Evolutionary conservation across 2,113 vertebrate genomes (phyloP).

Genomic region (Erythrolamprus reginae): DNA sequence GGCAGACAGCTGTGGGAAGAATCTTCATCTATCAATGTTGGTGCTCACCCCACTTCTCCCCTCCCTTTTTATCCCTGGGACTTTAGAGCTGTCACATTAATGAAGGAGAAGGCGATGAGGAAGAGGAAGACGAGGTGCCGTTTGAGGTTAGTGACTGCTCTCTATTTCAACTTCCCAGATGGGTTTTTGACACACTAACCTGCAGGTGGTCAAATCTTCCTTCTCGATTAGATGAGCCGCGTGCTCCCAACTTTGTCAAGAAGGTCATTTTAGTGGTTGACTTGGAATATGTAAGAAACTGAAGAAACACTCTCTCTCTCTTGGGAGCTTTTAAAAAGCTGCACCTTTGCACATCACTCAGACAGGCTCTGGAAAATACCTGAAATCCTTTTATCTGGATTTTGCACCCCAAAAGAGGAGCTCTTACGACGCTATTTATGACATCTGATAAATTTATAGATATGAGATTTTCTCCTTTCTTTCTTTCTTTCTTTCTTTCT

Average conservation of each 20-base stretch:
- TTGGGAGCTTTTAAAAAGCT: neutral
- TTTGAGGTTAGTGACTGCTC: conserved; percentile 79
- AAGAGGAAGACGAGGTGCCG: conserved; percentile 73
- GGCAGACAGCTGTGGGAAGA: neutral
- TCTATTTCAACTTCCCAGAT: neutral
- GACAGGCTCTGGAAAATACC: neutral
- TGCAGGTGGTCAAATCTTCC: neutral
- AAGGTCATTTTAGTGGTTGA: neutral
- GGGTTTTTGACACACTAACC: neutral
- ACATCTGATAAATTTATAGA: too few relatives aligned
- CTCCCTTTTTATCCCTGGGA: neutral
- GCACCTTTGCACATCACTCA: too few relatives aligned
- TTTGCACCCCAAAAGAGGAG: neutral
- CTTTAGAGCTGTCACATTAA: conserved; percentile 87
- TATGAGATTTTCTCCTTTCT: too few relatives aligned
- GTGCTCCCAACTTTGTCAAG: neutral
- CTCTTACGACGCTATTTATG: too few relatives aligned
- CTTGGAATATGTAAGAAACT: too few relatives aligned
- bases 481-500: too few relatives aligned
- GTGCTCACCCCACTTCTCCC: too few relatives aligned
- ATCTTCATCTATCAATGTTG: too few relatives aligned
- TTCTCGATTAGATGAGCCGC: neutral
- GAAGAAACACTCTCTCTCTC: neutral
- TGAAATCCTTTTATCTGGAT: neutral
- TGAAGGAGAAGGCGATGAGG: conserved; percentile 72